These are phyloP conservation scores for Scalopus aquaticus DNA, from an alignment of 2,113 vertebrate genomes.

Conservation along the genomic window DNA sequence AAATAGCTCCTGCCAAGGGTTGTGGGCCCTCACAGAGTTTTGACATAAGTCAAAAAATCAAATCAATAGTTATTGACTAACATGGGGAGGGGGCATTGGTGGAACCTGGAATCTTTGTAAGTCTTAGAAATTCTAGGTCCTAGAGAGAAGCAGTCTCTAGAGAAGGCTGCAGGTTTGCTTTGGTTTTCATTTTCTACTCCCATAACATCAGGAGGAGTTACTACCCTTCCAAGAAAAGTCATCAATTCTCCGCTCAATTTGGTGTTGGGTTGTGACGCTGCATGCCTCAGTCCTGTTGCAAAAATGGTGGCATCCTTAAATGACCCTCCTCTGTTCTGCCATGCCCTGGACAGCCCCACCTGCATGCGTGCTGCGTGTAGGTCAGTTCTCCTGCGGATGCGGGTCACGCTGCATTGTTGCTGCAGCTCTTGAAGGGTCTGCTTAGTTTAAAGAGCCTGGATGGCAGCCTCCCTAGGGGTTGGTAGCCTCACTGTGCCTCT, in stretches of 20 bases:
- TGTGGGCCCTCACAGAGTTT: neutral
- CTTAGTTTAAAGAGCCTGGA: neutral
- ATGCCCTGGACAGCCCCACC: neutral
- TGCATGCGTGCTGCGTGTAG: neutral
- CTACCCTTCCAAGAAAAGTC: constrained; percentile 32
- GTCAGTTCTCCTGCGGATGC: neutral
- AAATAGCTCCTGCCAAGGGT: neutral
- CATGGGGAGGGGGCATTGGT: neutral
- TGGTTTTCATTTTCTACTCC: constrained; percentile 3
- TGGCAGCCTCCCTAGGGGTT: neutral
- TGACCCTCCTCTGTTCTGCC: neutral
- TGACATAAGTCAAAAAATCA: neutral
- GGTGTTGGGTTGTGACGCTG: neutral
- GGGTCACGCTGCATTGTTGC: neutral
- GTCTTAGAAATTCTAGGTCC: neutral
- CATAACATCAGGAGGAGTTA: constrained; percentile 1
- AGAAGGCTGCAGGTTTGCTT: neutral
- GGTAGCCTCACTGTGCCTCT: neutral
- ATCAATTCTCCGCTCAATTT: neutral
- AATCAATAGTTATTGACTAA: neutral
- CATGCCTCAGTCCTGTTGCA: neutral
- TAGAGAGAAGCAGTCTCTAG: neutral
- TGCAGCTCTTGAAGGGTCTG: neutral
- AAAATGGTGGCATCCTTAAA: neutral
- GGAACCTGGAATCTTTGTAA: neutral